phyloP scores from a whole-genome alignment of 1,140 invertebrate species.

The Atopsyche davidsoni region DNA sequence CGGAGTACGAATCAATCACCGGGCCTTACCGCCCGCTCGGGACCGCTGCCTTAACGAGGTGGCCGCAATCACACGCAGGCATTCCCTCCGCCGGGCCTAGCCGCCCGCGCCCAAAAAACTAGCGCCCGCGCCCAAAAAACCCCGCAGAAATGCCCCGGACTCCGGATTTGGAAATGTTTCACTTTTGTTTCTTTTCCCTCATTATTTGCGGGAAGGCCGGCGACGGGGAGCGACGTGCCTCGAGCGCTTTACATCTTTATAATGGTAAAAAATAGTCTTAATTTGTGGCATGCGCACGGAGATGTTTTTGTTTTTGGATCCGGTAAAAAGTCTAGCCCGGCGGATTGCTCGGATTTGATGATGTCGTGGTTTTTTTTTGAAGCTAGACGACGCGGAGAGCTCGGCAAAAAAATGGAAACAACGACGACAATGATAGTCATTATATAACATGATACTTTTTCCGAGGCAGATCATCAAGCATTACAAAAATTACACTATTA shows the following conservation, averaged over 20 bases:
- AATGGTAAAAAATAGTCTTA: slow-evolving; percentile 10
- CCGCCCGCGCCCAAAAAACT: slow-evolving; percentile 25
- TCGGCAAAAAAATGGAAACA: no score
- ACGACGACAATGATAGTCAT: no score
- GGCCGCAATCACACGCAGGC: slow-evolving; percentile 29
- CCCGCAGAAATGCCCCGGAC: slow-evolving; percentile 11
- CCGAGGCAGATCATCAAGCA: no score
- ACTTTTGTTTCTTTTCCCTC: slow-evolving; percentile 21
- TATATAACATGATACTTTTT: no score
- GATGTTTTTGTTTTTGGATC: no score
- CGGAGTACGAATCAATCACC: slow-evolving; percentile 28
- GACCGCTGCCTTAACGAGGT: slow-evolving; percentile 27
- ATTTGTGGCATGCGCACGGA: slow-evolving; percentile 2
- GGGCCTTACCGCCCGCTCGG: slow-evolving; percentile 4
- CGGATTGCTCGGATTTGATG: no score
- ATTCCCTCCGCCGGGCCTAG: slow-evolving; percentile 20
- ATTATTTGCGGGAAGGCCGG: slow-evolving; percentile 15
- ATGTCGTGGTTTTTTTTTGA: no score
- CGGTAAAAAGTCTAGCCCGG: no score
- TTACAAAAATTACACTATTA: no score
- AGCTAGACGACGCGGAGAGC: no score
- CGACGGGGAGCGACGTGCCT: slow-evolving; percentile 10
- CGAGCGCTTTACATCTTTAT: slow-evolving; percentile 14
- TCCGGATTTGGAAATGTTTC: slow-evolving; percentile 23
- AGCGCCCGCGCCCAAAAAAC: slow-evolving; percentile 18